Percentiles rank a stretch among this genome's conserved stretches.
These are phyloP conservation scores for Temnothorax longispinosus DNA, from an alignment of 1,140 invertebrate genomes.

Conservation along the genomic window DNA sequence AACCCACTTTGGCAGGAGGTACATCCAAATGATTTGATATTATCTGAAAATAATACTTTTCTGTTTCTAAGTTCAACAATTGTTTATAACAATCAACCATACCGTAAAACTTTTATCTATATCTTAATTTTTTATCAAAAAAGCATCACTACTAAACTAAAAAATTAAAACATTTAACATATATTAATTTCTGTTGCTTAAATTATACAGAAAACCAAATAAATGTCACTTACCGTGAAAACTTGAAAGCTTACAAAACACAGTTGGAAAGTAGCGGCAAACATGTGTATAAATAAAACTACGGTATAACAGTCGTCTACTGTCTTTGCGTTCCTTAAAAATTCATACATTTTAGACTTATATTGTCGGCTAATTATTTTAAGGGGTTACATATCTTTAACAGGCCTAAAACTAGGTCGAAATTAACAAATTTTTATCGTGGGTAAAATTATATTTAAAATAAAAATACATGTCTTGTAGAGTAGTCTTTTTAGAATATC, in stretches of 20 bases:
- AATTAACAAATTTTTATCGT: no score
- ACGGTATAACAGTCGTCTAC: conserved; percentile 65
- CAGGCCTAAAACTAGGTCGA: no score
- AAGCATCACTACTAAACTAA: background rate
- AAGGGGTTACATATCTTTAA: no score
- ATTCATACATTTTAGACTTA: background rate
- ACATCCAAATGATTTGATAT: background rate
- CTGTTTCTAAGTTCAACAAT: background rate
- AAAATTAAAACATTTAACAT: background rate
- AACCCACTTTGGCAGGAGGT: background rate
- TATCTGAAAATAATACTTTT: conserved; percentile 44
- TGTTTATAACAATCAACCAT: background rate
- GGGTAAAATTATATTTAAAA: no score
- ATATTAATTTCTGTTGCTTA: background rate
- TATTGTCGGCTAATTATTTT: background rate
- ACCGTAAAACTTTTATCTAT: background rate
- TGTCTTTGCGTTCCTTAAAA: conserved; percentile 24
- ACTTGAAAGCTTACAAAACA: conserved; percentile 60
- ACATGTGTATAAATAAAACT: conserved; percentile 55
- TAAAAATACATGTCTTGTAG: no score
- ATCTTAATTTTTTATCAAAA: no score
- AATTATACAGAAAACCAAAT: background rate
- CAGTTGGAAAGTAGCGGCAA: conserved; percentile 50
- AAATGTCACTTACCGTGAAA: conserved; percentile 27
- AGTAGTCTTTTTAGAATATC: no score